Evolutionary conservation across 1,140 invertebrate species (phyloP).

Genomic region (Rhopalosiphum maidis): DNA sequence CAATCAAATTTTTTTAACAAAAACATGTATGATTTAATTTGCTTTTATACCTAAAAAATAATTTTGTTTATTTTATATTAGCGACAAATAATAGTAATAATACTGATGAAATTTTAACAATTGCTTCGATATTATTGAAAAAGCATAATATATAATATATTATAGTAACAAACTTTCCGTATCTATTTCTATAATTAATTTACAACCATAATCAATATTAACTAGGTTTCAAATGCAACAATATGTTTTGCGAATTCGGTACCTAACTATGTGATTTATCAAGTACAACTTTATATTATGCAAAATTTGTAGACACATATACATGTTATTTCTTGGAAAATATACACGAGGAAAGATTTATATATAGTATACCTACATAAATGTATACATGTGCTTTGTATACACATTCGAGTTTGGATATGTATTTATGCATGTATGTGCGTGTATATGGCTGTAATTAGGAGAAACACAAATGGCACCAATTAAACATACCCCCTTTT

Average conservation of each 20-base stretch:
- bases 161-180: not conserved
- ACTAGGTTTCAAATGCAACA: not conserved
- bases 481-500: constrained; percentile 30
- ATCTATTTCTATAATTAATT: not conserved
- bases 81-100: not conserved
- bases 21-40: not conserved
- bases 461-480: constrained; percentile 58
- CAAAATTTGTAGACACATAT: not conserved
- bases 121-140: not conserved
- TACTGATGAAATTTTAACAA: not conserved
- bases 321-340: not conserved
- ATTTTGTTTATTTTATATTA: constrained; percentile 7
- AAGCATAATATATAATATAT: not conserved
- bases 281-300: not conserved
- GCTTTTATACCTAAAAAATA: not conserved
- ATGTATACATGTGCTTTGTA: not conserved
- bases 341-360: not conserved
- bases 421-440: not conserved
- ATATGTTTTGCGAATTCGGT: not conserved
- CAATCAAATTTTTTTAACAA: not conserved
- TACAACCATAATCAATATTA: not conserved
- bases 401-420: not conserved
- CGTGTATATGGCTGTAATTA: constrained; percentile 31
- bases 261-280: not conserved
- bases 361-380: not conserved